A percentile compares a stretch with the other conserved stretches of the same genome.
Evolutionary conservation across 2,797 vertebrate species (phyloP).

Genomic region (Spheniscus humboldti): DNA sequence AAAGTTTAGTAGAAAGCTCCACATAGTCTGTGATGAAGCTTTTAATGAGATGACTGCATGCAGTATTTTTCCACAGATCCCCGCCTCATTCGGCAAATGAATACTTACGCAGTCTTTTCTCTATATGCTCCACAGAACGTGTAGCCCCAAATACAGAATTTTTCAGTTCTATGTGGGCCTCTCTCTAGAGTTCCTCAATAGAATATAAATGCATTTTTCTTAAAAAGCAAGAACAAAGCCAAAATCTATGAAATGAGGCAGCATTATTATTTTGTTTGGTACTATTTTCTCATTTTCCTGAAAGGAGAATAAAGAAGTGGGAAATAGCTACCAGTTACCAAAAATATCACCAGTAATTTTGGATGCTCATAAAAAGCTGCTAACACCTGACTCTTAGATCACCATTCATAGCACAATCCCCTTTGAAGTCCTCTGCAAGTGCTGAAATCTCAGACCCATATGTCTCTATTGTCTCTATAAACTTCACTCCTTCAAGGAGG

Average conservation of each 20-base stretch:
- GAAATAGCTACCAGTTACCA: neutral
- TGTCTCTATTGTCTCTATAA: neutral
- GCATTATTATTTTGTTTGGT: neutral
- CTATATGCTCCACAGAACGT: neutral
- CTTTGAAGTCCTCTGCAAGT: neutral
- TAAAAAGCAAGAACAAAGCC: neutral
- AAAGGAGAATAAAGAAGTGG: neutral
- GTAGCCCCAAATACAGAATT: neutral
- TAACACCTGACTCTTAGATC: neutral
- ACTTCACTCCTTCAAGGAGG: neutral
- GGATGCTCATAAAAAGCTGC: neutral
- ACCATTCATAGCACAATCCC: neutral
- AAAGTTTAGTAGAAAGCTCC: neutral
- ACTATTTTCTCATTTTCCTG: neutral
- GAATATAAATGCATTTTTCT: neutral
- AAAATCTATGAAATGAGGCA: neutral
- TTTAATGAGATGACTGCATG: neutral
- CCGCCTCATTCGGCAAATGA: neutral
- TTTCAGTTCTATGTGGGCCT: neutral
- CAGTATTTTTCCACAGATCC: neutral
- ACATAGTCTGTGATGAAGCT: neutral
- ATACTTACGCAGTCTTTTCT: neutral
- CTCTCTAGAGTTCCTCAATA: neutral
- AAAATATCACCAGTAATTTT: neutral
- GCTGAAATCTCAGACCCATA: neutral